Conservation (phyloP, 1,140 invertebrate species). For the Popillia japonica region DNA sequence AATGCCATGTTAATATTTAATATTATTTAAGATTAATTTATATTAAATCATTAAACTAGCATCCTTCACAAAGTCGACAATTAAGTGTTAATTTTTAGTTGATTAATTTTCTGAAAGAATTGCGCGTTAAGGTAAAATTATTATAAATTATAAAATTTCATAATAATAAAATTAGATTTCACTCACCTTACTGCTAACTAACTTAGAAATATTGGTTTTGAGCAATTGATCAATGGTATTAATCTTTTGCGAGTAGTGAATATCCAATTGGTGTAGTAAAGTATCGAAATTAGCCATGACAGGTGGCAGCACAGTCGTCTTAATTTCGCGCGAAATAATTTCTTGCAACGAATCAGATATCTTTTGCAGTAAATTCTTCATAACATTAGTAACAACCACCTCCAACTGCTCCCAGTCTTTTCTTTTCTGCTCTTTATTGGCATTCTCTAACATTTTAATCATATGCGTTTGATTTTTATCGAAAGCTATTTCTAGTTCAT, state of each 20-base stretch:
- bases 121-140: no score
- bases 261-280: conserved; percentile 72
- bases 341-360: conserved; percentile 62
- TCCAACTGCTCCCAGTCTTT: conserved; percentile 63
- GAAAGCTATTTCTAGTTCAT: conserved; percentile 55
- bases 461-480: conserved; percentile 62
- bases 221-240: conserved; percentile 75
- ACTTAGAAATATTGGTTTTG: conserved; percentile 80
- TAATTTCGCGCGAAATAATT: conserved; percentile 61
- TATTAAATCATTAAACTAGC: no score
- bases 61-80: no score
- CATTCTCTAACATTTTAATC: conserved; percentile 56
- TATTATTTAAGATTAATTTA: no score
- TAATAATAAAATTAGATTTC: not conserved
- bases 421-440: conserved; percentile 52
- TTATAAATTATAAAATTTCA: no score
- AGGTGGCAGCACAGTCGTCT: conserved; percentile 64
- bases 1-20: no score
- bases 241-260: conserved; percentile 75
- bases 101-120: no score
- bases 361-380: conserved; percentile 60
- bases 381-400: conserved; percentile 59
- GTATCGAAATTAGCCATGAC: conserved; percentile 70
- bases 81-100: no score
- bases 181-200: conserved; percentile 76